Evolutionary conservation across 2,888 invertebrate species (phyloP).

Genomic region (Hirtodrosophila alboralis): DNA sequence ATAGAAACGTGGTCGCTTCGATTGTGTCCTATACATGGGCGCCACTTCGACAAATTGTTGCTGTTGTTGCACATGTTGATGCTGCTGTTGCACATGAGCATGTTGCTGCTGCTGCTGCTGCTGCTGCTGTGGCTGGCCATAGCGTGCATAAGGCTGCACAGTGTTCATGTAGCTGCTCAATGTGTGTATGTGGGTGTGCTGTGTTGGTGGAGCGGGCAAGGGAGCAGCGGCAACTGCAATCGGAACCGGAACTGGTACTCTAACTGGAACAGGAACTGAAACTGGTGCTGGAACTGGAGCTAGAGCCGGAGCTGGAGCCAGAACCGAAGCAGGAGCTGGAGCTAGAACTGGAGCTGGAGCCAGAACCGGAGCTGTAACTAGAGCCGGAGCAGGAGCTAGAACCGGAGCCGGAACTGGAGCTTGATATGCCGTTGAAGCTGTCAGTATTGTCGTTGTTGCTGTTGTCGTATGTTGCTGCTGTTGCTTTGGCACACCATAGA

Average conservation of each 20-base stretch:
- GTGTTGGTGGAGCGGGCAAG: conserved; percentile 52
- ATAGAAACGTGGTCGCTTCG: conserved; percentile 66
- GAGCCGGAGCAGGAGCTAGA: neutral
- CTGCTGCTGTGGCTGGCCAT: conserved; percentile 59
- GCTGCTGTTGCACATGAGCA: conserved; percentile 20
- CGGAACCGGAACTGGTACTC: no score
- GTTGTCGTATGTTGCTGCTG: conserved; percentile 33
- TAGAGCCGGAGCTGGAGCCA: conserved; percentile 1
- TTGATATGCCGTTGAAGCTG: conserved; percentile 27
- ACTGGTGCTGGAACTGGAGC: neutral
- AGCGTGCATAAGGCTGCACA: conserved; percentile 75
- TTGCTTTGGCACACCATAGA: conserved; percentile 58
- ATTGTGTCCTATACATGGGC: conserved; percentile 69
- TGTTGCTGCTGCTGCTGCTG: conserved; percentile 38
- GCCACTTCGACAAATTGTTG: conserved; percentile 58
- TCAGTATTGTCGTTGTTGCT: conserved; percentile 9
- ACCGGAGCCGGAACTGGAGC: conserved; percentile 3
- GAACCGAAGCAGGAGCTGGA: conserved; percentile 27
- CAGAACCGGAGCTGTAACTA: no score
- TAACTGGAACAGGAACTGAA: neutral
- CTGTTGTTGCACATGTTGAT: conserved; percentile 29
- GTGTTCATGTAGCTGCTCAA: conserved; percentile 76
- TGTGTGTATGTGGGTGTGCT: conserved; percentile 62
- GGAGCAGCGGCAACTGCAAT: conserved; percentile 6
- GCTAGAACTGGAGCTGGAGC: no score